Base-by-base conservation (phyloP, 1,140 invertebrate genomes). In the Trypoxylus dichotomus region DNA sequence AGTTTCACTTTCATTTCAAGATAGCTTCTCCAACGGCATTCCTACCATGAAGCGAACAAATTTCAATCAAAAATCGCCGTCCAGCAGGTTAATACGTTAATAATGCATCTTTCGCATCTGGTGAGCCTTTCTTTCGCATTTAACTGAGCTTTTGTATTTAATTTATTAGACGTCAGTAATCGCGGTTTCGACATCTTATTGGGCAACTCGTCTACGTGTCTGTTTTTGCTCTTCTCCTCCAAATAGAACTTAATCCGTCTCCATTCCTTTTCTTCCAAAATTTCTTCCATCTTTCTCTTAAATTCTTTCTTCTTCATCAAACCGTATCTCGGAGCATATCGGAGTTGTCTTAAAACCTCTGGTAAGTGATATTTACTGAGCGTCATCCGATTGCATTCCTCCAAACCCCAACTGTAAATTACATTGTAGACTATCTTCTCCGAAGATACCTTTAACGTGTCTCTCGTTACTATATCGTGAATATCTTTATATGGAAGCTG, bases 41-140 rank as follows among this genome's bases (percentile, higher is more conserved):
- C 60, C 21, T 13, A 24, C 60, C 10, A 24, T 13, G 10, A 68
- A 24, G 24, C 60, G 24, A 11, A 27, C 1, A 74, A 71, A 72
- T 79, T 77, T 84, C 81, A 85, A 76, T 85, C 85, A 68, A 85
- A 85, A 78, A 85, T 80, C 15, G 83, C 82, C 25, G 82, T 83
- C 82, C 84, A 85, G 77, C 85, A 85, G 71, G 83, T 81, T 15
- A 85, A 79, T 63, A 83, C 81, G 73, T 85, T 85, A 11, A 85
- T 79, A 21, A 85, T 78, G 72, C 81, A 81, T 76, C 79, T 83
- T 68, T 85, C 85, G 58, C 80, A 82, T 42, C 78, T 80, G 8
- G 79, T 79, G 15, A 71, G 79, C 37, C 32, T 74, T 43, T 74
- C 60, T 24, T 27, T 68, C 7, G 60, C 60, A 29, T 68, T 25